Base-by-base conservation (phyloP, 2,888 invertebrate genomes). In the Agelastica alni region DNA sequence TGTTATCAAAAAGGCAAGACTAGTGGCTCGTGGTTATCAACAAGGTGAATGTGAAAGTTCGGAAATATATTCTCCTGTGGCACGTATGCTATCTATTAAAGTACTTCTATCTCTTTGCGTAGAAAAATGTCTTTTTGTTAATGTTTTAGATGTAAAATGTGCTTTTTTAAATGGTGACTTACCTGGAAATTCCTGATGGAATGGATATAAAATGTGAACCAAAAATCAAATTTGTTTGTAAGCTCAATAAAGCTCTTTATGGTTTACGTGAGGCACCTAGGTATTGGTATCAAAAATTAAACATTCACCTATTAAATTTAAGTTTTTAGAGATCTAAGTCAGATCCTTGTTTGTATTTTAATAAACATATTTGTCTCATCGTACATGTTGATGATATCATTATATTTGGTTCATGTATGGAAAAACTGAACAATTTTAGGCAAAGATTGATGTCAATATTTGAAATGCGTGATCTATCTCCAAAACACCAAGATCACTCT, bases 71-170 rank as follows among this genome's bases (percentile, higher is more conserved):
- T n/a, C n/a, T n/a, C n/a, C n/a, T n/a, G n/a, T n/a, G n/a, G n/a
- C n/a, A n/a, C n/a, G n/a, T n/a, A n/a, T n/a, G n/a, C n/a, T n/a
- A n/a, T n/a, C n/a, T n/a, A n/a, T n/a, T n/a, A n/a, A n/a, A n/a
- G n/a, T n/a, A n/a, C n/a, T n/a, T n/a, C n/a, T n/a, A n/a, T n/a
- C n/a, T n/a, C n/a, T n/a, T n/a, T n/a, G n/a, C n/a, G n/a, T n/a
- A n/a, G n/a, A n/a, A n/a, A n/a, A n/a, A n/a, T n/a, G n/a, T n/a
- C n/a, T n/a, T n/a, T n/a, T n/a, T n/a, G n/a, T n/a, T n/a, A n/a
- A n/a, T n/a, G n/a, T n/a, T n/a, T n/a, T n/a, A n/a, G 56, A 56
- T 42, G 41, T 53, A n/a, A 51, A 41, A 12, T 53, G 43, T 39
- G 45, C 45, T 22, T 44, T 53, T 16, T 17, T 53, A 12, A 48